A percentile compares a stretch with the other conserved stretches of the same genome.
phyloP scores from a whole-genome alignment of 2,113 vertebrate species.

The Melanerpes aurifrons region DNA sequence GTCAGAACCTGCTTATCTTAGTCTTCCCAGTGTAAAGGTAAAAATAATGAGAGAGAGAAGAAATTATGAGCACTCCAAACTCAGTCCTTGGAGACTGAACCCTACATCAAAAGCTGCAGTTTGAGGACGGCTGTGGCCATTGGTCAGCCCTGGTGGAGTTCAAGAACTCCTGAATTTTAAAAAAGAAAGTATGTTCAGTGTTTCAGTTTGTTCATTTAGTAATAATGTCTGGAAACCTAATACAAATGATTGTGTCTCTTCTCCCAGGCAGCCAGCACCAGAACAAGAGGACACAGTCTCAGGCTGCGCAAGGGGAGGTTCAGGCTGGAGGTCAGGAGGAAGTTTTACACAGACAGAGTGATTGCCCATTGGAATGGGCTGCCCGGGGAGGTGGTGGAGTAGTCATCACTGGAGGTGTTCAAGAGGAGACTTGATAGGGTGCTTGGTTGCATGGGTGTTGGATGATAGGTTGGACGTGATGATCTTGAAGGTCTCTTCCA shows the following conservation, averaged over 20 bases:
- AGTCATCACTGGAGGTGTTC: too few species aligned
- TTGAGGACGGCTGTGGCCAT: neutral
- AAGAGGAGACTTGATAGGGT: too few species aligned
- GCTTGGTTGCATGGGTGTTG: too few species aligned
- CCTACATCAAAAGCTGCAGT: neutral
- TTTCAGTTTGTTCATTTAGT: neutral
- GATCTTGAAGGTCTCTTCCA: too few species aligned
- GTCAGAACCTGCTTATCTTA: neutral
- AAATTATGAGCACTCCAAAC: neutral
- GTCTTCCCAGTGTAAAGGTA: neutral
- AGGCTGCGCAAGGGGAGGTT: too few species aligned
- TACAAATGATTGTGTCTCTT: neutral
- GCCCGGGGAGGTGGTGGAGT: too few species aligned
- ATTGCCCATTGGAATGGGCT: too few species aligned
- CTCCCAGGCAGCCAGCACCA: too few species aligned
- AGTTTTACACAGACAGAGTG: too few species aligned
- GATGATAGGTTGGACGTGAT: too few species aligned
- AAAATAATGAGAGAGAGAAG: neutral
- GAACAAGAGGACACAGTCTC: too few species aligned
- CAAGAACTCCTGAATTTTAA: neutral
- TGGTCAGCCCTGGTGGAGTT: neutral
- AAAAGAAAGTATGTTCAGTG: neutral
- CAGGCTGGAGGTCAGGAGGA: too few species aligned
- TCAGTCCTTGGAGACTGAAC: neutral
- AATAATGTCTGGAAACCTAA: neutral